Conservation (phyloP, 2,797 vertebrate genomes). For the Malacoctenus gilli region DNA sequence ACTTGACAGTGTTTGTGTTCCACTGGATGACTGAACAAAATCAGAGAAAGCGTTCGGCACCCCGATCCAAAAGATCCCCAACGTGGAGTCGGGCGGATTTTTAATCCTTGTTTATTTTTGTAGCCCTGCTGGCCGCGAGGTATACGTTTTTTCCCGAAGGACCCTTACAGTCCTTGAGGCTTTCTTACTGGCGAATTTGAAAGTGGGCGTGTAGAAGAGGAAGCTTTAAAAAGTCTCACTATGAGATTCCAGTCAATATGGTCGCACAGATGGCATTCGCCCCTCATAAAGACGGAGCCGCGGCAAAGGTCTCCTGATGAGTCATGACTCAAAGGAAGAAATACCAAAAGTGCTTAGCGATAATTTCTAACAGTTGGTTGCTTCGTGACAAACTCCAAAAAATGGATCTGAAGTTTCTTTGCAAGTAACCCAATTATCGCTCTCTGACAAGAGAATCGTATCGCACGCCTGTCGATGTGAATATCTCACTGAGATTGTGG, state of each 20-base stretch:
- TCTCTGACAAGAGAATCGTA: too few species aligned
- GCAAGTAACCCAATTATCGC: neutral
- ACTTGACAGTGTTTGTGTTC: too few species aligned
- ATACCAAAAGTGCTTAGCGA: conserved; percentile 9
- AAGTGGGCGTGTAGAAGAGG: too few species aligned
- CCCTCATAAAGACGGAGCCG: conserved; percentile 21
- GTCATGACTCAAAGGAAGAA: conserved; percentile 14
- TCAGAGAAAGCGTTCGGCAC: too few species aligned
- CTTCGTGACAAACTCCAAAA: neutral
- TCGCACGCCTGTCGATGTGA: too few species aligned
- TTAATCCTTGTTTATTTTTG: too few species aligned
- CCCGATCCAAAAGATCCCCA: too few species aligned
- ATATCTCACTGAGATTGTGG: too few species aligned
- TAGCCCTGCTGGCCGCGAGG: neutral
- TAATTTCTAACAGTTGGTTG: neutral
- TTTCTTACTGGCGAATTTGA: neutral
- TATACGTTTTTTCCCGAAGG: neutral
- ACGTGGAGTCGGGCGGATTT: too few species aligned
- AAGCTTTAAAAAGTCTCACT: neutral
- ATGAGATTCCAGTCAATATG: neutral
- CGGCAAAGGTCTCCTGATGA: conserved; percentile 39
- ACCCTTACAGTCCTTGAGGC: neutral
- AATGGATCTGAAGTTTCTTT: conserved; percentile 4
- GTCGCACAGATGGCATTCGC: conserved; percentile 11
- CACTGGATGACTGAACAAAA: too few species aligned